Conservation (phyloP, 2,888 invertebrate species). For the Spilarctia lutea region DNA sequence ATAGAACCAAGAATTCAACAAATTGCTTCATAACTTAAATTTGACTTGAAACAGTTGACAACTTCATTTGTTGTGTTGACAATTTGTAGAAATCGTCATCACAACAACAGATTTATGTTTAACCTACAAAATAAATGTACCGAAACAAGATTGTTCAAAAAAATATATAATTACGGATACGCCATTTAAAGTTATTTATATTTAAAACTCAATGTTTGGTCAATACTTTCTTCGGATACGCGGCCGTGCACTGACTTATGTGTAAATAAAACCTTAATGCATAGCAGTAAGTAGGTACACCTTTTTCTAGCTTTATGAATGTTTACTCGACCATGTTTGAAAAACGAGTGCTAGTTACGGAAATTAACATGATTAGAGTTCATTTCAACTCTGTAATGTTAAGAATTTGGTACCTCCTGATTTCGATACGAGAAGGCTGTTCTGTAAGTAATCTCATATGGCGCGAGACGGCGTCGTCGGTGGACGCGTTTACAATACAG, state of each 20-base stretch:
- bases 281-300: slow-evolving; percentile 68
- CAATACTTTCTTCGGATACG: slow-evolving; percentile 62
- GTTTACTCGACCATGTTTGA: slow-evolving; percentile 64
- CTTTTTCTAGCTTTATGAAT: slow-evolving; percentile 51
- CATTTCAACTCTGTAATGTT: slow-evolving; percentile 63
- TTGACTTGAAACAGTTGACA: no score
- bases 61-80: not conserved
- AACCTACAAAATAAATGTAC: not conserved
- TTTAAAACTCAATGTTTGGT: slow-evolving; percentile 57
- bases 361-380: slow-evolving; percentile 58
- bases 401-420: slow-evolving; percentile 65
- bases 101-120: not conserved
- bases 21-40: no score
- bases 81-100: not conserved
- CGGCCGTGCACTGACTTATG: slow-evolving; percentile 63
- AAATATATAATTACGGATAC: not conserved
- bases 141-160: not conserved
- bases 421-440: slow-evolving; percentile 54
- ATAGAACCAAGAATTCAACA: no score
- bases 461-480: slow-evolving; percentile 73
- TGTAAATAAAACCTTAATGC: slow-evolving; percentile 73
- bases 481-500: slow-evolving; percentile 71
- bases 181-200: not conserved
- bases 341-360: slow-evolving; percentile 57
- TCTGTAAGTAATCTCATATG: slow-evolving; percentile 73